Evolutionary conservation across 1,140 invertebrate species (phyloP).

Genomic region (Hyposmocoma kahamanoa): DNA sequence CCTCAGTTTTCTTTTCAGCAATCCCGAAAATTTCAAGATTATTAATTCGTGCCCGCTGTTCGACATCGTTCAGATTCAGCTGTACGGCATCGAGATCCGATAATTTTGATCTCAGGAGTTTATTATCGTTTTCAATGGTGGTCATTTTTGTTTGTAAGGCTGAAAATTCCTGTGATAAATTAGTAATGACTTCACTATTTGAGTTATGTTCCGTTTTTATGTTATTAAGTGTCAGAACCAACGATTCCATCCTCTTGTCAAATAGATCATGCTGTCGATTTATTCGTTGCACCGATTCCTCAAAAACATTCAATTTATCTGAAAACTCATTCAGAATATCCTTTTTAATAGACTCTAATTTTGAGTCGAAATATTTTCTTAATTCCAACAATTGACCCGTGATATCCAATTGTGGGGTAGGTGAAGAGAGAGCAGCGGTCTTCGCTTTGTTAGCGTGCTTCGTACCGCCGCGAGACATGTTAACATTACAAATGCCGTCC

Average conservation of each 20-base stretch:
- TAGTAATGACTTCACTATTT: neutral
- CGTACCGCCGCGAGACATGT: neutral
- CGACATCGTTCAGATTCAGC: neutral
- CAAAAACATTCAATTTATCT: neutral
- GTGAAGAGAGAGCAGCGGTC: neutral
- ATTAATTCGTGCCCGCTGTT: neutral
- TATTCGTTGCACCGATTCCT: neutral
- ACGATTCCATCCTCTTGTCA: neutral
- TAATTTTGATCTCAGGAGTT: neutral
- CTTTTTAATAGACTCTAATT: neutral
- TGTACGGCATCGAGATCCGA: neutral
- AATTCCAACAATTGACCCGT: neutral
- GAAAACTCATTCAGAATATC: neutral
- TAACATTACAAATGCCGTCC: neutral
- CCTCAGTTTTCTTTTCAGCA: neutral
- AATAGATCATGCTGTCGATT: neutral
- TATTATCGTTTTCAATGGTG: neutral
- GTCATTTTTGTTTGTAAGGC: neutral
- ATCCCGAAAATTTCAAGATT: constrained; percentile 1
- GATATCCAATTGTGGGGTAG: neutral
- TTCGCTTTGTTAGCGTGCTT: neutral
- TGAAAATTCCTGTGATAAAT: neutral
- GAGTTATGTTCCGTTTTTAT: neutral
- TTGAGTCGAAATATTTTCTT: neutral
- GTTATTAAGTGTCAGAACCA: neutral